These are phyloP conservation scores for Entomobrya multifasciata DNA, from an alignment of 2,888 invertebrate genomes.

Conservation along the genomic window DNA sequence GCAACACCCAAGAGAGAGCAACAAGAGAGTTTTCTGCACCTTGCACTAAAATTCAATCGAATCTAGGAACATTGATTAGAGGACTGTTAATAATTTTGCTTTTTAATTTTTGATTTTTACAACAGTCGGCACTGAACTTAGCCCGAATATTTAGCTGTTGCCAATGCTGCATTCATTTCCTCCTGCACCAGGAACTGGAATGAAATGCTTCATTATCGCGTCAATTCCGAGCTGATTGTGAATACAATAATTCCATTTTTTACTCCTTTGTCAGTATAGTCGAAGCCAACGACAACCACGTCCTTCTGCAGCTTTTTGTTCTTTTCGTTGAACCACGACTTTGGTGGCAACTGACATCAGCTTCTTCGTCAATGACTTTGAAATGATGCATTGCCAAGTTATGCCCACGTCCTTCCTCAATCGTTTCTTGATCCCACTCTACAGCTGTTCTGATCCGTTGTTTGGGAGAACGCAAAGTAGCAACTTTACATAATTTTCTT, in stretches of 20 bases:
- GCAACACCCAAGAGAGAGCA: slow-evolving; percentile 32
- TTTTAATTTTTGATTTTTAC: too few species aligned
- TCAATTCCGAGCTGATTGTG: slow-evolving; percentile 84
- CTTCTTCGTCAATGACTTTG: slow-evolving; percentile 71
- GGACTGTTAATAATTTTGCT: too few species aligned
- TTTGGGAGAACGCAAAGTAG: slow-evolving; percentile 82
- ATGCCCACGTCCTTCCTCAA: slow-evolving; percentile 81
- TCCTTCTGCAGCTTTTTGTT: slow-evolving; percentile 81
- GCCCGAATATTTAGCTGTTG: neutral
- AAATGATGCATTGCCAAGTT: slow-evolving; percentile 75
- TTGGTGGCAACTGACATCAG: slow-evolving; percentile 81
- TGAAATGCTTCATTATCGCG: slow-evolving; percentile 89
- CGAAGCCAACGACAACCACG: slow-evolving; percentile 83
- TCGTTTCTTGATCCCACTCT: slow-evolving; percentile 83
- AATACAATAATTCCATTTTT: slow-evolving; percentile 89
- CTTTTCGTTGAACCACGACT: slow-evolving; percentile 84
- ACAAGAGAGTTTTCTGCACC: neutral
- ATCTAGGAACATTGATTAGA: too few species aligned
- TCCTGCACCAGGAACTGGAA: neutral
- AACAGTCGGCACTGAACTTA: too few species aligned
- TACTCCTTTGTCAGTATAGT: slow-evolving; percentile 86
- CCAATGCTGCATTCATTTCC: too few species aligned
- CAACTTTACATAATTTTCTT: slow-evolving; percentile 81
- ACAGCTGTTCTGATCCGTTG: slow-evolving; percentile 82
- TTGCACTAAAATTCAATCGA: neutral